Evolutionary conservation across 2,797 vertebrate species (phyloP), one percentile per base, ranked within the genome.

Genomic region (Calcarius lapponicus): DNA sequence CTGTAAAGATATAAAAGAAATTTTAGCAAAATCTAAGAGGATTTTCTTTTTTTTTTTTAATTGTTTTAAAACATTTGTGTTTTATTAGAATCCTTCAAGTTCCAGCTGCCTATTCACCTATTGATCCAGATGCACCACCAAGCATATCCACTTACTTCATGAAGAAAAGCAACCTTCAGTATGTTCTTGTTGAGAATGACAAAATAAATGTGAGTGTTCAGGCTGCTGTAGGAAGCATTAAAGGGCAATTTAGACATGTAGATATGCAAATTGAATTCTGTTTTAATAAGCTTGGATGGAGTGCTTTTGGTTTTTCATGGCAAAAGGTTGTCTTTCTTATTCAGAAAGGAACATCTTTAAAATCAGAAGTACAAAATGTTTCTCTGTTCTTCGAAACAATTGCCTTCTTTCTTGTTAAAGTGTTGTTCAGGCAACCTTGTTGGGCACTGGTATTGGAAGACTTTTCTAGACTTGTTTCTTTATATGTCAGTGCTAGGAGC

Each of bases 31-130:
- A 83, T 50, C 38, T 43, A 53, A 60, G 32, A 79, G 15, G 12
- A 25, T 73, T 69, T 79, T 81, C 32, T 36, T 1, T 1, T 4
- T 29, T 43, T 11, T 15, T 14, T 5, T 1, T 32, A 38, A 18
- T 62, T 17, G 3, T 73, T 73, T 88, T 86, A 67, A 54, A 96
- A 47, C 25, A 9, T 51, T 83, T 94, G 29, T 96, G 7, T 89
- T 93, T 96, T 86, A 25, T 84, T 94, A 99, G 98, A 87, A 98
- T 99, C 94, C 98, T 99, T 61, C 98, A 99, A 87, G 95, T 98
- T 56, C 98, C 98, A 57, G 98, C 99, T 94, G 99, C 99, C 3
- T 99, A 99, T 96, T 98, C 97, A 31, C 99, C 99, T 15, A 32
- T 99, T 94, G 99, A 99, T 96, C 99, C 99, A 72, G 98, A 98